Evolutionary conservation across 2,113 vertebrate species (phyloP).

Genomic region (Centropristis striata): DNA sequence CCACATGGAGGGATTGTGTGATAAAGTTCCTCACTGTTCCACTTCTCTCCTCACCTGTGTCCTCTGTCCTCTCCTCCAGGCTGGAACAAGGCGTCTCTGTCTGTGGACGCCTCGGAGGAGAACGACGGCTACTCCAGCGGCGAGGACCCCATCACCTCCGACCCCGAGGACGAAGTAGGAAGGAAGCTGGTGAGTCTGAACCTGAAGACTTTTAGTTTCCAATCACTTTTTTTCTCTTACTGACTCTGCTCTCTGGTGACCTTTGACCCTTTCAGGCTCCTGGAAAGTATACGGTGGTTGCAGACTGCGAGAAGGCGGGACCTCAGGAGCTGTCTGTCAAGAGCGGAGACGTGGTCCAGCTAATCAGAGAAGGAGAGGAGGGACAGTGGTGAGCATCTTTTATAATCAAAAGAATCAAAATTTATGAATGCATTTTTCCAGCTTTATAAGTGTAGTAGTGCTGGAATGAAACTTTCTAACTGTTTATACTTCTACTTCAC

Average conservation of each 20-base stretch:
- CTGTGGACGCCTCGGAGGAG: conserved; percentile 92
- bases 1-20: conserved; percentile 10
- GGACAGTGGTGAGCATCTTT: conserved; percentile 89
- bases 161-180: conserved; percentile 91
- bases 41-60: neutral
- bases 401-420: neutral
- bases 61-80: conserved; percentile 76
- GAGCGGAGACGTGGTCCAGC: conserved; percentile 92
- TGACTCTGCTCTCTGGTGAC: neutral
- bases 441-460: too few species aligned
- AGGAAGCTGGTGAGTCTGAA: conserved; percentile 90
- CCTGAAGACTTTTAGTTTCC: neutral
- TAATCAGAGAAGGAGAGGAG: conserved; percentile 91
- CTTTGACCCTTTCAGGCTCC: conserved; percentile 83
- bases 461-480: too few species aligned
- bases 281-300: conserved; percentile 91
- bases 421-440: neutral
- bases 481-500: too few species aligned
- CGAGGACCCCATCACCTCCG: conserved; percentile 94
- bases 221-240: neutral
- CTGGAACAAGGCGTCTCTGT: conserved; percentile 91
- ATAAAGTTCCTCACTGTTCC: neutral
- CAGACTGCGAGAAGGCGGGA: conserved; percentile 89
- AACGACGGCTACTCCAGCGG: conserved; percentile 93
- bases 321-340: conserved; percentile 88